Conservation (phyloP, 92 coral and sea anemone genomes). For the Zoanthus sansibaricus region DNA sequence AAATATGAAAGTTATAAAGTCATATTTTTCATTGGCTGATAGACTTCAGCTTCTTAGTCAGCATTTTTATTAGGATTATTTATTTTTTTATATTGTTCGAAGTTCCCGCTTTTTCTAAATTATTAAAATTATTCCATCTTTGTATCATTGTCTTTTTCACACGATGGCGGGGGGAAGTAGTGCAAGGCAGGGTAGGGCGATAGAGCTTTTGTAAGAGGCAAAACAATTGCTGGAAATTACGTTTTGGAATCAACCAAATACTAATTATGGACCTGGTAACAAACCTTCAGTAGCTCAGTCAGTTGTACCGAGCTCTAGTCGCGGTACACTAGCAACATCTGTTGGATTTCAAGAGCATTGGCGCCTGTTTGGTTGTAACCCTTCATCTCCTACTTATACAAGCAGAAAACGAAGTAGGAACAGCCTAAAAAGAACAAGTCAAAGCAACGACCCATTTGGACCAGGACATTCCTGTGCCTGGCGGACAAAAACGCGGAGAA, state of each 20-base stretch:
- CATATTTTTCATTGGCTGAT: too few relatives aligned
- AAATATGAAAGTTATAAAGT: too few relatives aligned
- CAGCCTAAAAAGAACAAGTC: constrained; percentile 3
- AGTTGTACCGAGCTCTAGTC: constrained; percentile 1
- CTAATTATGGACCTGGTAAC: background rate
- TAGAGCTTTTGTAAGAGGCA: constrained; percentile 59
- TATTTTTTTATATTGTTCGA: too few relatives aligned
- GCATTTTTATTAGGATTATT: too few relatives aligned
- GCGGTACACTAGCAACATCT: background rate
- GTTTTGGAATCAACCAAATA: constrained; percentile 24
- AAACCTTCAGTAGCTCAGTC: constrained; percentile 13
- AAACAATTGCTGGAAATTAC: constrained; percentile 28
- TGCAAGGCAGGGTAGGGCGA: constrained; percentile 42
- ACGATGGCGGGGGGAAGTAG: constrained; percentile 59
- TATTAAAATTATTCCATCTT: constrained; percentile 55
- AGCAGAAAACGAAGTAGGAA: constrained; percentile 12
- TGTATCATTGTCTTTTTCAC: constrained; percentile 25
- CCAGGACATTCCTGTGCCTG: constrained; percentile 26
- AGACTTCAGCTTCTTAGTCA: too few relatives aligned
- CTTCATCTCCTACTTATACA: background rate
- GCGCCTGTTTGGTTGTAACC: background rate
- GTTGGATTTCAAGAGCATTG: constrained; percentile 12
- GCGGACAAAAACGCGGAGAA: constrained; percentile 28
- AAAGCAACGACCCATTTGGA: constrained; percentile 22
- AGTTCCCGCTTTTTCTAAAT: constrained; percentile 53